Percentiles rank a stretch among this genome's conserved stretches.
Conservation (phyloP, 2,113 vertebrate genomes). For the Sisor rabdophorus region DNA sequence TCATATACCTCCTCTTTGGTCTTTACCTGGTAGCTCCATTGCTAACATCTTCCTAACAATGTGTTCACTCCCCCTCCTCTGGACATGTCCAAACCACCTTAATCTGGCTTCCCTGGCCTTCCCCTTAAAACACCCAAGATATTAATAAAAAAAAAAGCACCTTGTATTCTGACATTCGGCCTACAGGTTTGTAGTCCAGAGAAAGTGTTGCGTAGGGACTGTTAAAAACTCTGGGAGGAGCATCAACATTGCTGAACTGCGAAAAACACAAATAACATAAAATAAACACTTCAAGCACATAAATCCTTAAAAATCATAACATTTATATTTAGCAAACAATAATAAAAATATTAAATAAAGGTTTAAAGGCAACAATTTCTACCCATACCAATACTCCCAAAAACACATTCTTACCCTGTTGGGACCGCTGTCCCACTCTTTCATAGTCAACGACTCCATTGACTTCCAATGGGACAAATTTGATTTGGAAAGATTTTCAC, state of each 20-base stretch:
- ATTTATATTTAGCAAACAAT: background rate
- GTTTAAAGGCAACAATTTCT: background rate
- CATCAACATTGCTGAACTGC: slow-evolving; percentile 57
- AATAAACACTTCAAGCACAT: background rate
- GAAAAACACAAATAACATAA: background rate
- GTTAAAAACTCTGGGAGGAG: slow-evolving; percentile 65
- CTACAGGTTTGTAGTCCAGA: slow-evolving; percentile 61
- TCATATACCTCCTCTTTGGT: too few relatives aligned
- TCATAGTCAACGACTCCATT: slow-evolving; percentile 65
- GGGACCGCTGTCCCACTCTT: slow-evolving; percentile 66
- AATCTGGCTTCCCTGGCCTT: too few relatives aligned
- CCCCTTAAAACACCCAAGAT: too few relatives aligned
- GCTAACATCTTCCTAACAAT: too few relatives aligned
- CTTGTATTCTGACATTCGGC: slow-evolving; percentile 67
- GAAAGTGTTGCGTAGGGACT: slow-evolving; percentile 65
- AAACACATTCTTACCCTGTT: slow-evolving; percentile 57
- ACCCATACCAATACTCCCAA: background rate
- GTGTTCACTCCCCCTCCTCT: too few relatives aligned
- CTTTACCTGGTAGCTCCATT: too few relatives aligned
- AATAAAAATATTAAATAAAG: background rate
- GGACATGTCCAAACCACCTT: too few relatives aligned
- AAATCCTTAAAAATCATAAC: background rate
- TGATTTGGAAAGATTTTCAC: slow-evolving; percentile 55
- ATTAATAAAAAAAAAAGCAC: slow-evolving; percentile 22
- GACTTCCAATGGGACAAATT: slow-evolving; percentile 58